Conservation (phyloP, 2,888 invertebrate species). For the Tinea semifulvella region DNA sequence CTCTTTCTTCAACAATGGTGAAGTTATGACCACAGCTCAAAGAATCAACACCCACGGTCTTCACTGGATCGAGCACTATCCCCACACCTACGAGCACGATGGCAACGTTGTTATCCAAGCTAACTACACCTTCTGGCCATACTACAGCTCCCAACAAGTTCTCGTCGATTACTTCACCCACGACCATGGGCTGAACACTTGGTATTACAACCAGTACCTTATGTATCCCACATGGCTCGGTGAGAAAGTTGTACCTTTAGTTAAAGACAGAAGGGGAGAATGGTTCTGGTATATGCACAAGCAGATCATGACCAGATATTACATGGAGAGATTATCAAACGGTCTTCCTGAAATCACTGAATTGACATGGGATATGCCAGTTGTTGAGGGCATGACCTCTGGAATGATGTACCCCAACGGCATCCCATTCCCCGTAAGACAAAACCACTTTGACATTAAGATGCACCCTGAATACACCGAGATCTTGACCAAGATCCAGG, state of each 20-base stretch:
- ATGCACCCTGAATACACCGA: conserved; percentile 44
- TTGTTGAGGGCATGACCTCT: conserved; percentile 70
- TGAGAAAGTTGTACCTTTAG: conserved; percentile 55
- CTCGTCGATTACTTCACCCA: conserved; percentile 75
- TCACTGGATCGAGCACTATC: conserved; percentile 34
- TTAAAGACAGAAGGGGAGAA: conserved; percentile 71
- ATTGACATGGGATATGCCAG: conserved; percentile 57
- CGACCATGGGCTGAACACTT: conserved; percentile 73
- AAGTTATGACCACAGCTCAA: conserved; percentile 73
- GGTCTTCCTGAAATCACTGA: conserved; percentile 72
- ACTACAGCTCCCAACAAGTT: conserved; percentile 61
- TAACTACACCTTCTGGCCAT: conserved; percentile 69
- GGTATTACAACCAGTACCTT: conserved; percentile 70
- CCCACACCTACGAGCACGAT: conserved; percentile 40
- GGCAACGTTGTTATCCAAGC: conserved; percentile 66
- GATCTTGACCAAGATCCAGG: conserved; percentile 48
- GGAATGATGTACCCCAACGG: conserved; percentile 72
- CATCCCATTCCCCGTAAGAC: conserved; percentile 70
- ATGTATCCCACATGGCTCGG: conserved; percentile 73
- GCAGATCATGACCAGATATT: conserved; percentile 75
- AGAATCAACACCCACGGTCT: conserved; percentile 59
- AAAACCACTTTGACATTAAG: conserved; percentile 60
- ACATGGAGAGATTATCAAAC: conserved; percentile 78
- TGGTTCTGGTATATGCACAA: conserved; percentile 71
- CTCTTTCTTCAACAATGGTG: conserved; percentile 73